Percentiles rank a stretch among this genome's conserved stretches.
phyloP scores from a whole-genome alignment of 2,797 vertebrate genomes.

The Rhynchotus rufescens region DNA sequence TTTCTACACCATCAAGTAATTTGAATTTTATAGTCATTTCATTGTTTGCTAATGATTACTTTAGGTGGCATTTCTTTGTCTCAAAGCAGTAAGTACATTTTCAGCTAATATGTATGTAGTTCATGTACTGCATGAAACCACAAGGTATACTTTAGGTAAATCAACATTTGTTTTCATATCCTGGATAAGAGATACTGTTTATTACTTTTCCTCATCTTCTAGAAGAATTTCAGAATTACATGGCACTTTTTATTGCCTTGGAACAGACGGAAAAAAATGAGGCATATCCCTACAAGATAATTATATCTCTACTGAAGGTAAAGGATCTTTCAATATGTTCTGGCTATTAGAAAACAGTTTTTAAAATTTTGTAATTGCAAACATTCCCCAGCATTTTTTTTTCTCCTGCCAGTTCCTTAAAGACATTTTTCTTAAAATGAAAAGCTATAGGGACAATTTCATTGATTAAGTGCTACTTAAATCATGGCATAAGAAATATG shows the following conservation, averaged over 20 bases:
- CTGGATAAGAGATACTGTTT: not conserved
- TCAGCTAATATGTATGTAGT: not conserved
- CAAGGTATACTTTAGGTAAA: not conserved
- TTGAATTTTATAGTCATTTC: not conserved
- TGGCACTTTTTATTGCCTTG: not conserved
- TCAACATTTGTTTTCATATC: not conserved
- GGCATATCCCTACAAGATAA: not conserved
- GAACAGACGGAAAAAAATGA: not conserved
- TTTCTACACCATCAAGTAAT: not conserved
- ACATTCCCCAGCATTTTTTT: not conserved
- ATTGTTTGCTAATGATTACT: not conserved
- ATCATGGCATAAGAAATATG: not conserved
- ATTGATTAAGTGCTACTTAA: not conserved
- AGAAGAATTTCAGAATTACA: not conserved
- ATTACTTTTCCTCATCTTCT: not conserved
- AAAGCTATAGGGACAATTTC: not conserved
- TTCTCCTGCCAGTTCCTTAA: not conserved
- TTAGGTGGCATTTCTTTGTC: not conserved
- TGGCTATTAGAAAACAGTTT: not conserved
- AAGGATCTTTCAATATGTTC: not conserved
- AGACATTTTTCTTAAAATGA: not conserved
- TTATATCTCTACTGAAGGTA: not conserved
- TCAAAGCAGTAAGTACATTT: not conserved
- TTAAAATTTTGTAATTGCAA: not conserved
- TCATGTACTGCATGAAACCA: not conserved